These are phyloP conservation scores for Machaerirhynchus nigripectus DNA, from an alignment of 2,113 vertebrate species.

Conservation along the genomic window DNA sequence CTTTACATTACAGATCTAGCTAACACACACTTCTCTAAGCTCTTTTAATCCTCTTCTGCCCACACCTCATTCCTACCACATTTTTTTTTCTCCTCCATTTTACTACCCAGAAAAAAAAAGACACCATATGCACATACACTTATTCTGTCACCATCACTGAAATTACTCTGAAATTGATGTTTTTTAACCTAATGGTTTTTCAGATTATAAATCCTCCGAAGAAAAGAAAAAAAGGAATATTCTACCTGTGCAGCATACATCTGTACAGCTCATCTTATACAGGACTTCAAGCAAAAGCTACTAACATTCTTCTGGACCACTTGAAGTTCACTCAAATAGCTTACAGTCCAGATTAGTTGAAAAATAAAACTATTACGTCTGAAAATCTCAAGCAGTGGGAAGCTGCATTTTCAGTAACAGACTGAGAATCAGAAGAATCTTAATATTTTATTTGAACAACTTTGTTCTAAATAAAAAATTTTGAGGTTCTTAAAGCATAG, in stretches of 20 bases:
- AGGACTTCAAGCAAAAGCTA: neutral
- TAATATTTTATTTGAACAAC: neutral
- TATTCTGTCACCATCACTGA: neutral
- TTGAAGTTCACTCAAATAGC: neutral
- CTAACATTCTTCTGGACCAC: neutral
- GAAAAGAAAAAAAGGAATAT: neutral
- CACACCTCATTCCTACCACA: neutral
- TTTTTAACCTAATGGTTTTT: neutral
- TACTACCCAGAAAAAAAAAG: neutral
- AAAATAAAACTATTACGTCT: neutral
- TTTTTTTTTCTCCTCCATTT: neutral
- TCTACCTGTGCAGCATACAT: neutral
- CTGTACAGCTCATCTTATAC: neutral
- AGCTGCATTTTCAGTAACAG: neutral
- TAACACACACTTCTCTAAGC: neutral
- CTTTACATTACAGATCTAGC: neutral
- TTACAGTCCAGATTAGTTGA: neutral
- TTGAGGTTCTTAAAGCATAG: neutral
- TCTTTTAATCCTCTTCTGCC: neutral
- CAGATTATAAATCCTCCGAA: neutral
- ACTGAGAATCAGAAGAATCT: neutral
- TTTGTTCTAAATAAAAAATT: neutral
- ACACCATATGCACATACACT: fast-evolving
- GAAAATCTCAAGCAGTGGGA: neutral
- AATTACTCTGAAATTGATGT: neutral